Evolutionary conservation across 2,888 invertebrate species (phyloP), one percentile per base, ranked within the genome.

Genomic region (Caenorhabditis drosophilae): DNA sequence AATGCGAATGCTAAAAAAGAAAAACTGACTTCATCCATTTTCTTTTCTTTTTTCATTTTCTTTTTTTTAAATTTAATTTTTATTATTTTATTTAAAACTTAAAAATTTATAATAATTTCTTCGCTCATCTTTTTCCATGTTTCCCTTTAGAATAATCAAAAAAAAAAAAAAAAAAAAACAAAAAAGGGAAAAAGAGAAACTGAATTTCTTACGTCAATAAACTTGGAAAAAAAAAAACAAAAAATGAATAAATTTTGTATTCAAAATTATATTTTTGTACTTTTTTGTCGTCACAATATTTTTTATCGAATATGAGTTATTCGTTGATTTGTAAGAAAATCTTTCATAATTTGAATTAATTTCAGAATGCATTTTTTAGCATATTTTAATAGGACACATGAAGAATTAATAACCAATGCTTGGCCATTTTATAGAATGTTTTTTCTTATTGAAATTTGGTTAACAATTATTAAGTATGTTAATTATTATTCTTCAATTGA

Each of bases 401-500:
- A 47, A 26, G 23, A 35, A 11, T 4, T 2, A 4, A 9, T 22
- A 12, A 2, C 27, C 3, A 23, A 22, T 7, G 22, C 2, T 47
- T 34, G 34, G 34, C 11, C 2, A 1, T 3, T 9, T 34, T 47
- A 20, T 23, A 15, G 25, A 3, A 4, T 47, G 2, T 7, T 31
- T 11, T 47, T 34, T 23, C 22, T 16, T 35, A 2, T 47, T 22
- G 47, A 47, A 22, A 18, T 47, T 20, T 31, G 31, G 34, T 11
- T 47, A 3, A 47, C 35, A 6, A 18, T 47, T 2, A 35, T 35
- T 2, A 47, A 47, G 46, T 46, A 27, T 31, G 31, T 31, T 46
- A 2, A n/a, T 15, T 6, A 16, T 9, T 38, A 38, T 18, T 11
- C 16, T 31, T 46, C 31, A 31, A 46, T 31, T 31, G 7, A 9